These are phyloP conservation scores for Oopsacas minuta DNA, from an alignment of 37 sponge, comb jelly and placozoan genomes.

Conservation along the genomic window DNA sequence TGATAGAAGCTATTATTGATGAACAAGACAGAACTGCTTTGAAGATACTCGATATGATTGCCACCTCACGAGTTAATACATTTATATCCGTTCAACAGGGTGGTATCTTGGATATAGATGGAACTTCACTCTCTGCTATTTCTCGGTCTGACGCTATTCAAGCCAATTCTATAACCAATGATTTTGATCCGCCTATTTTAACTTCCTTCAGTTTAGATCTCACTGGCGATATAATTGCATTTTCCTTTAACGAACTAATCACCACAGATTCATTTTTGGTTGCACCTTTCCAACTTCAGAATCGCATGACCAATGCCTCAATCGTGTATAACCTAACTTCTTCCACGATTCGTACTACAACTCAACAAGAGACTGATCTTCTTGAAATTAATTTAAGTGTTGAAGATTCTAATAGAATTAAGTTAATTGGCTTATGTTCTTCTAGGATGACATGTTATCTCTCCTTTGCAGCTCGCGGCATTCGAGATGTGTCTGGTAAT, in stretches of 20 bases:
- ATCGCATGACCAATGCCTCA: not conserved
- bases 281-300: not conserved
- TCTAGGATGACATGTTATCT: not conserved
- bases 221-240: not conserved
- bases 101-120: slow-evolving; percentile 6
- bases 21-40: not conserved
- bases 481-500: not conserved
- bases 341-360: not conserved
- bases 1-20: not conserved
- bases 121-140: not conserved
- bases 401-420: not conserved
- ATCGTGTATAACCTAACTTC: not conserved
- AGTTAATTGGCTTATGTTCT: not conserved
- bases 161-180: not conserved
- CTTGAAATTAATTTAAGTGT: not conserved
- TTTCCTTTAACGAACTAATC: not conserved
- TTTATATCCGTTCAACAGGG: not conserved
- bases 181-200: not conserved
- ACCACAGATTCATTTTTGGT: not conserved
- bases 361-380: not conserved
- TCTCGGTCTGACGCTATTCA: not conserved
- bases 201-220: not conserved
- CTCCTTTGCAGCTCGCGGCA: not conserved
- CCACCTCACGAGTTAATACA: not conserved
- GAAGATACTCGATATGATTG: not conserved